These are phyloP conservation scores for Brachionus asplanchnoidis DNA, from an alignment of 1,140 invertebrate genomes.

Conservation along the genomic window DNA sequence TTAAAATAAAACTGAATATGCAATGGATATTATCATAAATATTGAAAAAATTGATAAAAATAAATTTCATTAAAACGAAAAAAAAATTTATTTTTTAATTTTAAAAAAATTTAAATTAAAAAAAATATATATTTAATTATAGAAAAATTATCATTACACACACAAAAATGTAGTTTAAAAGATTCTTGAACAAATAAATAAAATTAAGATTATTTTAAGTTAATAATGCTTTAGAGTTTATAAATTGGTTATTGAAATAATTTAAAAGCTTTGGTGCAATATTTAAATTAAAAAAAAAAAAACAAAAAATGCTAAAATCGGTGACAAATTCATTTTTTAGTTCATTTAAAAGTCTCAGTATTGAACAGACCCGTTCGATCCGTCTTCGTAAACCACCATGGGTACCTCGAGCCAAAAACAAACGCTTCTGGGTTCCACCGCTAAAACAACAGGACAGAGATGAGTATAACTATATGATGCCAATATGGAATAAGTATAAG, in stretches of 20 bases:
- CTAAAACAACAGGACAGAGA: neutral
- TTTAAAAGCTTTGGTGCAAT: neutral
- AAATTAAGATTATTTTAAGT: neutral
- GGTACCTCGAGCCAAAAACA: neutral
- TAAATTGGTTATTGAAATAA: neutral
- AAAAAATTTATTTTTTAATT: too few relatives aligned
- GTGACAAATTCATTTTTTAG: neutral
- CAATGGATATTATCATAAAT: neutral
- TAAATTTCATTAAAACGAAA: too few relatives aligned
- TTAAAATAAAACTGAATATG: neutral
- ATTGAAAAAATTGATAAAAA: too few relatives aligned
- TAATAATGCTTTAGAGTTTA: neutral
- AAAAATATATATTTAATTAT: too few relatives aligned
- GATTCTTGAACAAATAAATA: neutral
- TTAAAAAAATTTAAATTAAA: too few relatives aligned
- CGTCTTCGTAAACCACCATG: slow-evolving; percentile 9
- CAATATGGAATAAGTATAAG: slow-evolving; percentile 27
- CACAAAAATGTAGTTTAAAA: neutral
- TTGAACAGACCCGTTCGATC: neutral
- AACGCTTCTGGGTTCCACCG: neutral
- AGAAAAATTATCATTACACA: too few relatives aligned
- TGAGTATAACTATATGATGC: neutral
- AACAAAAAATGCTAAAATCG: neutral
- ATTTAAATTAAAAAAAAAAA: neutral
- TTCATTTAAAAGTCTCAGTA: neutral